Percentiles rank a stretch among this genome's conserved stretches.
Evolutionary conservation across 2,888 invertebrate species (phyloP).

Genomic region (Drosophila colorata): DNA sequence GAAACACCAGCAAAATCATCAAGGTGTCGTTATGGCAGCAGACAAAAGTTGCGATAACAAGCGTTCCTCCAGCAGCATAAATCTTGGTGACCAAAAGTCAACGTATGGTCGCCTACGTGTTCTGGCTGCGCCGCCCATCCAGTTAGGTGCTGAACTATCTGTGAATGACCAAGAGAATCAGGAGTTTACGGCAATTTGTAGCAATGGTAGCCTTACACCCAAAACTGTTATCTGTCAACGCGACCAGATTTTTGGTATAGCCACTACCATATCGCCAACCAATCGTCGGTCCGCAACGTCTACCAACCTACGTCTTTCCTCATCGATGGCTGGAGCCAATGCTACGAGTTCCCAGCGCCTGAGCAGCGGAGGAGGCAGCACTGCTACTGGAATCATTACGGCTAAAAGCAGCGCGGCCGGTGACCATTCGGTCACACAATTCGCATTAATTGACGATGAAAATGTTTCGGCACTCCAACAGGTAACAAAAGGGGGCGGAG

Average conservation of each 20-base stretch:
- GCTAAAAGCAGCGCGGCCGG: slow-evolving; percentile 86
- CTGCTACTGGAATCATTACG: slow-evolving; percentile 31
- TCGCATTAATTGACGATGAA: slow-evolving; percentile 96
- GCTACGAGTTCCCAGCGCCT: slow-evolving; percentile 36
- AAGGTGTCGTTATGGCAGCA: not conserved
- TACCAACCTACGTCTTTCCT: slow-evolving; percentile 82
- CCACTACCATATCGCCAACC: slow-evolving; percentile 57
- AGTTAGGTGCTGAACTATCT: slow-evolving; percentile 7
- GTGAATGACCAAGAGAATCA: slow-evolving; percentile 62
- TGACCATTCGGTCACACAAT: slow-evolving; percentile 95
- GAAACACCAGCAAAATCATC: slow-evolving; percentile 16
- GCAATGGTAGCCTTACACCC: slow-evolving; percentile 17
- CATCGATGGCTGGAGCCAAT: slow-evolving; percentile 46
- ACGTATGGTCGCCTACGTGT: slow-evolving; percentile 91
- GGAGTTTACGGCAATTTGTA: slow-evolving; percentile 63
- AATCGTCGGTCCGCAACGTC: slow-evolving; percentile 80
- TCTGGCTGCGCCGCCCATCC: slow-evolving; percentile 88
- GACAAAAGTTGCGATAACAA: slow-evolving; percentile 43
- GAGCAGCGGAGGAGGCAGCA: slow-evolving; percentile 21
- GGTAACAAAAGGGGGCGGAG: slow-evolving; percentile 95
- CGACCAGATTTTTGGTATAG: slow-evolving; percentile 38
- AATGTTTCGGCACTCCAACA: slow-evolving; percentile 95
- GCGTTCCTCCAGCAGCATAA: slow-evolving; percentile 29
- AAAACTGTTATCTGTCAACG: slow-evolving; percentile 42
- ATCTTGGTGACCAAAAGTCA: slow-evolving; percentile 85